A percentile compares a stretch with the other conserved stretches of the same genome.
phyloP scores from a whole-genome alignment of 2,113 vertebrate species.

The Donacobius atricapilla region DNA sequence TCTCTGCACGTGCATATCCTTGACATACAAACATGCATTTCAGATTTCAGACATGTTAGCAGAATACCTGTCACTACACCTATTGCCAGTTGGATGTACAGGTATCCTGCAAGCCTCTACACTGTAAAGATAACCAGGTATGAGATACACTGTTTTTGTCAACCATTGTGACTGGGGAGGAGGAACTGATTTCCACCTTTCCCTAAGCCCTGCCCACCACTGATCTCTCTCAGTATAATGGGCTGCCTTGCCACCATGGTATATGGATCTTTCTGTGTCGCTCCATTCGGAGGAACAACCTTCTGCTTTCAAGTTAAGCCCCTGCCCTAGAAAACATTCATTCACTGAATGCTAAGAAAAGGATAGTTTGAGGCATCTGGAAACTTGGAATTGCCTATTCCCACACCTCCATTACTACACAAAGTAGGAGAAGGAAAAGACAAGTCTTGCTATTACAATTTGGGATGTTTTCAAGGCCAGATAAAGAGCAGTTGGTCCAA shows the following conservation, averaged over 20 bases:
- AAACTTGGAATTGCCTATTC: background rate
- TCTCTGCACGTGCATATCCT: background rate
- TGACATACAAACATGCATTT: background rate
- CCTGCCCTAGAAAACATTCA: background rate
- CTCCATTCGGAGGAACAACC: background rate
- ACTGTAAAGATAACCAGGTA: background rate
- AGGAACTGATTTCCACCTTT: background rate
- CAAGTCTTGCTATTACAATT: background rate
- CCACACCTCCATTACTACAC: background rate
- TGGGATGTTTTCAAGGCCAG: background rate
- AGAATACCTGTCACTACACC: background rate
- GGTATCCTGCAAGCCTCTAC: background rate
- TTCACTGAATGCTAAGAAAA: background rate
- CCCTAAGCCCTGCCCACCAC: background rate
- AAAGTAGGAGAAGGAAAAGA: background rate
- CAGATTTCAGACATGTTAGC: background rate
- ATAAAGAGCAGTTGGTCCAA: background rate
- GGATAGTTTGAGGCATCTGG: background rate
- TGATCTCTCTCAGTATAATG: background rate
- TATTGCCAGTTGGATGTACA: background rate
- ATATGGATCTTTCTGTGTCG: background rate
- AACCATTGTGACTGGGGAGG: background rate
- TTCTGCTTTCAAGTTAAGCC: background rate
- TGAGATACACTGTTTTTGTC: background rate
- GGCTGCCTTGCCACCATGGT: background rate